These are phyloP conservation scores for Boulengerochromis microlepis DNA, from an alignment of 2,113 vertebrate species.

Conservation along the genomic window DNA sequence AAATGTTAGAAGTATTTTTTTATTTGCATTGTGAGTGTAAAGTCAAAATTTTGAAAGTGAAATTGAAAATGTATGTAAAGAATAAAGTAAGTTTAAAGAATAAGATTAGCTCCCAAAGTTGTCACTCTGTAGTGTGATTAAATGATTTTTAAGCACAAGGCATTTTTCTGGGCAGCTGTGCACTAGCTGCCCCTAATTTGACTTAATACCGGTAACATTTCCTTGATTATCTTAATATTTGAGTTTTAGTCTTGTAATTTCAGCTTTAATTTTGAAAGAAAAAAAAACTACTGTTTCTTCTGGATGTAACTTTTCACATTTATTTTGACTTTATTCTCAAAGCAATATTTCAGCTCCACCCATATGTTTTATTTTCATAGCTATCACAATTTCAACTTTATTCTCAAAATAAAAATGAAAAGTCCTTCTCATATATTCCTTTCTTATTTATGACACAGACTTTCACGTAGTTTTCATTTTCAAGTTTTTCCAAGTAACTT, in stretches of 20 bases:
- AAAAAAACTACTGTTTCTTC: background rate
- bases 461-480: background rate
- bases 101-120: background rate
- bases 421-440: background rate
- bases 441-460: background rate
- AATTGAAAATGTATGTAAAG: background rate
- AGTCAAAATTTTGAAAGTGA: background rate
- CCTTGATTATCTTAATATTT: background rate
- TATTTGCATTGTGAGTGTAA: background rate
- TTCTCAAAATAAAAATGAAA: background rate
- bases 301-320: background rate
- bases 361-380: background rate
- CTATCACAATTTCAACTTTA: background rate
- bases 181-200: background rate
- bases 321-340: background rate
- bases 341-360: fast-evolving
- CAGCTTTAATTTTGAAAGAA: background rate
- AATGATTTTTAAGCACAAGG: background rate
- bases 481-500: background rate
- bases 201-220: background rate
- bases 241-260: background rate
- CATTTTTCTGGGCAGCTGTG: background rate
- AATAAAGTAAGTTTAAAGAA: background rate
- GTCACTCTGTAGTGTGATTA: background rate
- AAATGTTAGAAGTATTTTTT: background rate